phyloP scores from a whole-genome alignment of 1,140 invertebrate genomes.

The Ceratosolen fusciceps region DNA sequence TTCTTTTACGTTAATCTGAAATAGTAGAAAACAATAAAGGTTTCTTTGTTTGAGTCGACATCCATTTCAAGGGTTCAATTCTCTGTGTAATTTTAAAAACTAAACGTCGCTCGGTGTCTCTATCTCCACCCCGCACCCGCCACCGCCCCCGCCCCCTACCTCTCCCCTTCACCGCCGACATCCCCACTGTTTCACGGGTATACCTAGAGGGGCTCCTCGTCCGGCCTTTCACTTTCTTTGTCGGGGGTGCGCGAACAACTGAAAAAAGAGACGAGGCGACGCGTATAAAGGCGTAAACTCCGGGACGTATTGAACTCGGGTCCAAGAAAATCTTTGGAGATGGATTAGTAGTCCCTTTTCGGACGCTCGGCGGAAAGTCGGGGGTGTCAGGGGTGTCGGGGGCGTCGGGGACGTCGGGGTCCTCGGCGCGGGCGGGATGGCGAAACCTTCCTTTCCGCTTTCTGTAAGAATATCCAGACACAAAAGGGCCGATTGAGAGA shows the following conservation, averaged over 20 bases:
- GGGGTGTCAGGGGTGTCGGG: no score
- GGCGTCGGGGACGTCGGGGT: no score
- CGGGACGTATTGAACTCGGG: not conserved
- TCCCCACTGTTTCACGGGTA: no score
- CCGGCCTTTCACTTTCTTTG: conserved; percentile 16
- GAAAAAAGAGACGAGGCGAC: conserved; percentile 5
- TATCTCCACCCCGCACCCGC: not conserved
- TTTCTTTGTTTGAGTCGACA: not conserved
- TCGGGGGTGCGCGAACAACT: conserved; percentile 13
- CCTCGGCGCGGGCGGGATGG: not conserved
- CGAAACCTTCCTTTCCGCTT: conserved; percentile 10
- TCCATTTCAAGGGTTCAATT: not conserved
- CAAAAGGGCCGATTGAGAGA: conserved; percentile 1
- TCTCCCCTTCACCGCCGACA: not conserved
- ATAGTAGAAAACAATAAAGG: conserved; percentile 6
- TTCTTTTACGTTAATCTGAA: not conserved
- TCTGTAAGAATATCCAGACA: conserved; percentile 12
- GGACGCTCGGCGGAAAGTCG: not conserved
- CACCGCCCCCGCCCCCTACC: not conserved
- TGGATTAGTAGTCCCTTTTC: conserved; percentile 42
- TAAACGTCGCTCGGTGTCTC: not conserved
- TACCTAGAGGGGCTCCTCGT: no score
- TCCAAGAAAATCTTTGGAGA: conserved; percentile 33
- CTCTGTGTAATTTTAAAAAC: conserved; percentile 2
- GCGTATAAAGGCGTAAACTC: conserved; percentile 22